A percentile compares a stretch with the other conserved stretches of the same genome.
These are phyloP conservation scores for Sebastiscus tertius DNA, from an alignment of 2,797 vertebrate species.

Conservation along the genomic window DNA sequence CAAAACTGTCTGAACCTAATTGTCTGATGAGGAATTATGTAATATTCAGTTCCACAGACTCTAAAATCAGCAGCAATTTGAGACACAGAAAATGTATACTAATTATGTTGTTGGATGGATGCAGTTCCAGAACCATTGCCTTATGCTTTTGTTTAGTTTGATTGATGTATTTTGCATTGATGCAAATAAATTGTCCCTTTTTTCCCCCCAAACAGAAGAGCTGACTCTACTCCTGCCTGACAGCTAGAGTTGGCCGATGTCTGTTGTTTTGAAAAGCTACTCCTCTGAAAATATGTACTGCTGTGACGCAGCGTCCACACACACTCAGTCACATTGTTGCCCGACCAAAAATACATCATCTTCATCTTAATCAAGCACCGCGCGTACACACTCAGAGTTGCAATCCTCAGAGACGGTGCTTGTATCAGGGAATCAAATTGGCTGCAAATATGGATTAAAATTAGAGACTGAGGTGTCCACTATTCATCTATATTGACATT, in stretches of 20 bases:
- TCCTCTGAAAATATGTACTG: conserved; percentile 54
- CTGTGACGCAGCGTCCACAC: conserved; percentile 33
- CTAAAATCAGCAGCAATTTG: conserved; percentile 51
- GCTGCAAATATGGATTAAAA: conserved; percentile 32
- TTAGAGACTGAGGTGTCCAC: background rate
- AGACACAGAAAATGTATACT: conserved; percentile 47
- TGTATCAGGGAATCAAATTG: conserved; percentile 11
- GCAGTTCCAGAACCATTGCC: conserved; percentile 33
- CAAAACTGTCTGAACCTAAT: conserved; percentile 39
- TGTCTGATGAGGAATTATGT: conserved; percentile 47
- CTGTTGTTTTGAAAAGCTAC: conserved; percentile 64
- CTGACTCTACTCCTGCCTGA: conserved; percentile 63
- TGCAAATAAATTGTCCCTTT: conserved; percentile 63
- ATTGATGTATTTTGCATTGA: conserved; percentile 74
- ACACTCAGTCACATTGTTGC: background rate
- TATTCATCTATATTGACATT: conserved; percentile 2
- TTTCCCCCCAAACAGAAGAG: conserved; percentile 57
- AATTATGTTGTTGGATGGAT: conserved; percentile 59
- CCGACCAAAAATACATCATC: conserved; percentile 17
- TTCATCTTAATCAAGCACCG: conserved; percentile 18
- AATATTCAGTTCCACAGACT: conserved; percentile 33
- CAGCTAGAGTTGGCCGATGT: conserved; percentile 67
- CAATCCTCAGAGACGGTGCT: background rate
- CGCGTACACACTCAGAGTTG: conserved; percentile 3
- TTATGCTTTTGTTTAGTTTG: conserved; percentile 66